These are phyloP conservation scores for Vesta saturnalis DNA, from an alignment of 2,888 invertebrate species.

Conservation along the genomic window DNA sequence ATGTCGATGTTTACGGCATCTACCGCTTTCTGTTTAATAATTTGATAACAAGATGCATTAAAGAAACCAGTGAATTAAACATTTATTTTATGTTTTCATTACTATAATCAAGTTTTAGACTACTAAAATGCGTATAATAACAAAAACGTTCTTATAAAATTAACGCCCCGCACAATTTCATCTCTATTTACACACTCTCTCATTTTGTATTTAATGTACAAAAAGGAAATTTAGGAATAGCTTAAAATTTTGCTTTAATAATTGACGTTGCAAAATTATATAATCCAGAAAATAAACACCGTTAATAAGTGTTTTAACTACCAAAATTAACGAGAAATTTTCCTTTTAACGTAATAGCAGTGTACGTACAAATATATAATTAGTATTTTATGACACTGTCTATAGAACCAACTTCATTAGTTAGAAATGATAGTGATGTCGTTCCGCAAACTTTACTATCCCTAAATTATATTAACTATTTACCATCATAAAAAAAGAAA, in stretches of 20 bases:
- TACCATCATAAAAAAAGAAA: neutral
- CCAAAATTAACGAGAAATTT: neutral
- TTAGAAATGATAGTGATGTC: conserved; percentile 8
- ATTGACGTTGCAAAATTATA: neutral
- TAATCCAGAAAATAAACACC: neutral
- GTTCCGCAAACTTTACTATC: neutral
- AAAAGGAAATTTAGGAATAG: no score
- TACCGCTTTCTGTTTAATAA: no score
- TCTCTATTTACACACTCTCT: no score
- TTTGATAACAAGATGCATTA: no score
- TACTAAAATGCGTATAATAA: no score
- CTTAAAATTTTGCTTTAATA: neutral
- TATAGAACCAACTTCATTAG: conserved; percentile 12
- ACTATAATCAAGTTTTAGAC: no score
- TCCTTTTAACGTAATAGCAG: neutral
- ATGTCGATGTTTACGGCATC: no score
- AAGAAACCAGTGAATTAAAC: no score
- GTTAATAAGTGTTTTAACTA: neutral
- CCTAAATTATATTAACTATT: neutral
- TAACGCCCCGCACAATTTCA: no score
- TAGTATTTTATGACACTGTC: neutral
- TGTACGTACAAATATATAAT: conserved; percentile 2
- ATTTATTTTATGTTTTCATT: no score
- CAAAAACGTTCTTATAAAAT: no score
- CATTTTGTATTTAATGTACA: no score